A percentile compares a stretch with the other conserved stretches of the same genome.
These are phyloP conservation scores for Serranus cabrilla DNA, from an alignment of 2,797 vertebrate species.

Conservation along the genomic window DNA sequence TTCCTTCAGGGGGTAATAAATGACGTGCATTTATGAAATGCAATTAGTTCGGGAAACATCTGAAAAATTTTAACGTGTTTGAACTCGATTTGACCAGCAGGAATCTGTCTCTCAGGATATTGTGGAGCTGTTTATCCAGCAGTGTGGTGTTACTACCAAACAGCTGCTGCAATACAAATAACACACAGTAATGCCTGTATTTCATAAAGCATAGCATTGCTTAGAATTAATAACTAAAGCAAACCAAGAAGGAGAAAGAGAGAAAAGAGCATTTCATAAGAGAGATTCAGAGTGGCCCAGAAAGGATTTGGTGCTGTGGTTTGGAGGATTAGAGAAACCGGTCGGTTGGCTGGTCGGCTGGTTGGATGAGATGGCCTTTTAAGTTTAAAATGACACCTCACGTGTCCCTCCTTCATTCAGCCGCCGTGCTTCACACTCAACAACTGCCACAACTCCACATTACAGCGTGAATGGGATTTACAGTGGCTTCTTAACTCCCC, in stretches of 20 bases:
- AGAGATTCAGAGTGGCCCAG: slow-evolving; percentile 26
- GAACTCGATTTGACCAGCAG: background rate
- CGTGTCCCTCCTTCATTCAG: slow-evolving; percentile 41
- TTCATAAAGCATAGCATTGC: background rate
- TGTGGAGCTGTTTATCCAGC: background rate
- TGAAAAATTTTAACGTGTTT: background rate
- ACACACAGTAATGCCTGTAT: background rate
- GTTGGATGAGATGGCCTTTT: slow-evolving; percentile 49
- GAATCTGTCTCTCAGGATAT: background rate
- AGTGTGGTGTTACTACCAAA: background rate
- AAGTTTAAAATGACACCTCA: slow-evolving; percentile 58
- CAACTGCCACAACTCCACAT: slow-evolving; percentile 39
- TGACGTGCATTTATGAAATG: background rate
- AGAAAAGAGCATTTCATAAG: slow-evolving; percentile 28
- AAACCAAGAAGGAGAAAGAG: background rate
- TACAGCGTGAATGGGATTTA: slow-evolving; percentile 62
- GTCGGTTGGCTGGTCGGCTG: slow-evolving; percentile 9
- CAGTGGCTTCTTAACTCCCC: slow-evolving; percentile 5
- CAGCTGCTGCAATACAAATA: rapidly evolving
- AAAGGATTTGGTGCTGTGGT: slow-evolving; percentile 47
- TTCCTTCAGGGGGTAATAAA: background rate
- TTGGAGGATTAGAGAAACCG: slow-evolving; percentile 56
- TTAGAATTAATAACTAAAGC: slow-evolving; percentile 7
- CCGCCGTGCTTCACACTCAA: slow-evolving; percentile 22
- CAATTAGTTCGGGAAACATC: background rate